A percentile compares a stretch with the other conserved stretches of the same genome.
phyloP scores from a whole-genome alignment of 1,140 invertebrate genomes.

The Rhopalosiphum padi region DNA sequence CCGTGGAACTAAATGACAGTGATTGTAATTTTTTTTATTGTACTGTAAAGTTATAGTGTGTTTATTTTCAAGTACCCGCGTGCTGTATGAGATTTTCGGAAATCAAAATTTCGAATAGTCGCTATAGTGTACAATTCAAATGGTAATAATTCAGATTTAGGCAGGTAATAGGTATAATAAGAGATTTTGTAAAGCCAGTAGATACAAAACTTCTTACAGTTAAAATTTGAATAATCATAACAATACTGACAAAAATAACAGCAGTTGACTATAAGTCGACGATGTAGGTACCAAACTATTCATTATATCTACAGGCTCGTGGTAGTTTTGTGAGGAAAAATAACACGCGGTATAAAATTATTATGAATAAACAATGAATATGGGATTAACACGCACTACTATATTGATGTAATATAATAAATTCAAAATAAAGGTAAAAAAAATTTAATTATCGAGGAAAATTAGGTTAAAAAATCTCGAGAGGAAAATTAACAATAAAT shows the following conservation, averaged over 20 bases:
- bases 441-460: background rate
- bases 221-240: background rate
- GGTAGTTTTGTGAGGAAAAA: background rate
- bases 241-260: background rate
- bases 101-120: background rate
- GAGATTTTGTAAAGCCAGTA: background rate
- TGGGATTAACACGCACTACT: background rate
- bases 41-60: background rate
- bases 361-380: background rate
- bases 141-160: background rate
- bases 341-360: background rate
- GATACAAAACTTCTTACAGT: background rate
- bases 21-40: background rate
- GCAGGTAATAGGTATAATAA: background rate
- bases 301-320: background rate
- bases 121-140: background rate
- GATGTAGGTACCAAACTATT: background rate
- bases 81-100: background rate
- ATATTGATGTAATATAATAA: background rate
- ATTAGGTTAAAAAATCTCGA: background rate
- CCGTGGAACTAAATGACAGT: background rate
- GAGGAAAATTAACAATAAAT: slow-evolving; percentile 3
- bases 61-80: background rate
- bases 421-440: background rate
- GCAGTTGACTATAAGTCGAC: background rate